Percentiles rank a stretch among this genome's conserved stretches.
These are phyloP conservation scores for Antitype chi DNA, from an alignment of 2,888 invertebrate genomes.

Conservation along the genomic window DNA sequence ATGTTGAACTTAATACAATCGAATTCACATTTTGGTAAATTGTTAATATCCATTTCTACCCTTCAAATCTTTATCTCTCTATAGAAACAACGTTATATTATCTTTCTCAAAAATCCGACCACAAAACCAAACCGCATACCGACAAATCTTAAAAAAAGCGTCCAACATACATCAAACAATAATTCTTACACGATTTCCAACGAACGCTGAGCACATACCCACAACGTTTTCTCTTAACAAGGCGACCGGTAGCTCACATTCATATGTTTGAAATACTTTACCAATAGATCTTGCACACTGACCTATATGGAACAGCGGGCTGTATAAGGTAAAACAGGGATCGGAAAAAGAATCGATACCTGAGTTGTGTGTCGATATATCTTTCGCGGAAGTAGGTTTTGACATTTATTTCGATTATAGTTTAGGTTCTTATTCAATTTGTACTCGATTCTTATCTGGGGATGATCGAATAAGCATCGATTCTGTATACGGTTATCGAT, in stretches of 20 bases:
- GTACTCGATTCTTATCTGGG: too few species aligned
- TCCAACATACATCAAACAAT: conserved; percentile 47
- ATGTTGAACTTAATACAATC: neutral
- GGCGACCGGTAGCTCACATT: conserved; percentile 70
- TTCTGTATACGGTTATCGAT: too few species aligned
- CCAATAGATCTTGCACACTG: conserved; percentile 46
- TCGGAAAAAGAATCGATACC: conserved; percentile 32
- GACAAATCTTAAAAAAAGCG: conserved; percentile 58
- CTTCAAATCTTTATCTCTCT: neutral
- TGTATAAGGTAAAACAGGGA: conserved; percentile 37
- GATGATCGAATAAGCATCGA: too few species aligned
- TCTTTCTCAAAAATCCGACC: neutral
- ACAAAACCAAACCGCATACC: conserved; percentile 47
- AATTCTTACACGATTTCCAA: conserved; percentile 73
- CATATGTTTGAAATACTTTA: conserved; percentile 23
- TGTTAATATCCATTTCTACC: neutral
- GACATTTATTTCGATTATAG: too few species aligned
- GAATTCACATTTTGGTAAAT: neutral
- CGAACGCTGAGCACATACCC: conserved; percentile 63
- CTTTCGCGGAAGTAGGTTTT: neutral
- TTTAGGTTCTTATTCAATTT: too few species aligned
- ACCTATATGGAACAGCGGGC: conserved; percentile 38
- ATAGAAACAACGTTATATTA: neutral
- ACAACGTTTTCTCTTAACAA: conserved; percentile 76
- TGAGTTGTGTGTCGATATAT: neutral